Base-by-base conservation (phyloP, 2,888 invertebrate species). In the Euproctis similis region DNA sequence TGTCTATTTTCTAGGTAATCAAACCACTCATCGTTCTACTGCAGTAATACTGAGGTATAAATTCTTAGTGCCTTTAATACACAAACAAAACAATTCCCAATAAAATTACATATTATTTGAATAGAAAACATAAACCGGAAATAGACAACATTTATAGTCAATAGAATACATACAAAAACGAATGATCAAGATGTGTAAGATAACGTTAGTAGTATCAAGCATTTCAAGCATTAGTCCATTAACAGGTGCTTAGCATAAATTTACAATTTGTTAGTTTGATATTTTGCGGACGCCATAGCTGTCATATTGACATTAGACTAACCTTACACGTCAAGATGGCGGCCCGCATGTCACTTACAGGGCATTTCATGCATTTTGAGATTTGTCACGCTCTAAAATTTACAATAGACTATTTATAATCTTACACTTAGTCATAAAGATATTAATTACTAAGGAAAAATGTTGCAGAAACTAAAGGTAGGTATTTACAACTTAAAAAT, bases 381-480 rank as follows among this genome's bases (percentile, higher is more conserved):
- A 59, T 66, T 68, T 73, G 73, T 84, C 82, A 84, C 77, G 81
- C 74, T 81, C 82, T 84, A 84, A 59, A 82, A 82, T 67, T 68
- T 69, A 65, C 58, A 72, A 43, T 28, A 43, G 46, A 44, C 31
- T 10, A 37, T 24, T 38, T 47, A 40, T 34, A 48, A 36, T 38
- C 26, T 34, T 30, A 31, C 26, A 23, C n/a, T 13, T 31, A 12
- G 30, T 30, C 20, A 39, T 11, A n/a, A n/a, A n/a, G n/a, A n/a
- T n/a, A n/a, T n/a, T n/a, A n/a, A n/a, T n/a, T n/a, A n/a, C n/a
- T n/a, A n/a, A n/a, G 10, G 18, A 24, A 30, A 21, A 32, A 30
- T 23, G 27, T 26, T 8, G 31, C 36, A 38, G 12, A n/a, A 26
- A 42, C 14, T n/a, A n/a, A n/a, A n/a, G n/a, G n/a, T n/a, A 14